Evolutionary conservation across 2,113 vertebrate genomes (phyloP).

Genomic region (Papio anubis): DNA sequence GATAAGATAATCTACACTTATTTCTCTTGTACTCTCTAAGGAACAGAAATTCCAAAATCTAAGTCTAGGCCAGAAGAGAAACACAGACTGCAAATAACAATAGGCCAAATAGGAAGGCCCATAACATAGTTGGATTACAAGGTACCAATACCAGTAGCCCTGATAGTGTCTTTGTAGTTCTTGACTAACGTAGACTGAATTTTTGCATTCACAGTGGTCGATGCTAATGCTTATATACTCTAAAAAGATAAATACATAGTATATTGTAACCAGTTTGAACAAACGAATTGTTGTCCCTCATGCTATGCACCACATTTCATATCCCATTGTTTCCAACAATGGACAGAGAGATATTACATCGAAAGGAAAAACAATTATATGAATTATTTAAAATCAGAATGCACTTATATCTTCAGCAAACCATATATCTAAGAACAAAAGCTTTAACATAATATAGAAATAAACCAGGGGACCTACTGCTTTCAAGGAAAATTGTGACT

Average conservation of each 20-base stretch:
- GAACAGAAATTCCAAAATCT: too few relatives aligned
- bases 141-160: too few relatives aligned
- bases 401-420: conserved; percentile 89
- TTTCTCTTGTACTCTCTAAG: too few relatives aligned
- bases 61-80: too few relatives aligned
- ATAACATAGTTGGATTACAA: too few relatives aligned
- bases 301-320: background rate
- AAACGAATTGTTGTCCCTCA: background rate
- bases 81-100: too few relatives aligned
- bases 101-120: too few relatives aligned
- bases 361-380: background rate
- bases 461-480: conserved; percentile 84
- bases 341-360: background rate
- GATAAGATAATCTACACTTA: too few relatives aligned
- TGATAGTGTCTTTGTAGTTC: too few relatives aligned
- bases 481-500: conserved; percentile 87
- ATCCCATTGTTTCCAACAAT: background rate
- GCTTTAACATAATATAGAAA: conserved; percentile 84
- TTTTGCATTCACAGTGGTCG: too few relatives aligned
- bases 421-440: conserved; percentile 86
- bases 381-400: conserved; percentile 93
- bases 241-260: conserved; percentile 78
- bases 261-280: background rate
- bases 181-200: too few relatives aligned
- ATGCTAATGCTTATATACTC: too few relatives aligned